Evolutionary conservation across 2,113 vertebrate species (phyloP), one percentile per base, ranked within the genome.

Genomic region (Myiagra hebetior): DNA sequence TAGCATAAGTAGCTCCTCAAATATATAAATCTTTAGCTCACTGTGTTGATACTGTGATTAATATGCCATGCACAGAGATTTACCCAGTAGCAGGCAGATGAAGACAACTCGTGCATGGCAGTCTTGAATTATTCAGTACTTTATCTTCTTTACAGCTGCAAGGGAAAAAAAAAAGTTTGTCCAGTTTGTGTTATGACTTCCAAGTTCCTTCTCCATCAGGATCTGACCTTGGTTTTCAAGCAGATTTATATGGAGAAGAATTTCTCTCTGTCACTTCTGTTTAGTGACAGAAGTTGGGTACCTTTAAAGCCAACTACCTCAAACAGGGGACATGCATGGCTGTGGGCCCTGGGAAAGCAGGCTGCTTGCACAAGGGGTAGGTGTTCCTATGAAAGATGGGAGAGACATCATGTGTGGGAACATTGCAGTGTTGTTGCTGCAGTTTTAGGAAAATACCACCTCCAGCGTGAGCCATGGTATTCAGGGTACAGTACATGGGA

Each of bases 121-220:
- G 13, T 95, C 68, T 83, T 95, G 87, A 97, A 95, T 95, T 93
- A 95, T 80, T 95, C 84, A 95, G 69, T 85, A 84, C 39, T 85
- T 88, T 27, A 89, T 79, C 59, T 77, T 75, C 52, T 81, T 87
- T 76, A 76, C 83, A 88, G 59, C 65, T 93, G 33, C 60, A 63
- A 79, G 47, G 73, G 56, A 10, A 55, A 67, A 79, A 81, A 37
- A 64, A 77, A 23, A 63, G 12, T 41, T 85, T 87, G 37, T 59
- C 75, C 46, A 62, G 15, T 79, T 47, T 52, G 14, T 53, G 47
- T 42, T 70, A 75, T 2, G 15, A 57, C 33, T 91, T 72, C 39
- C 30, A 42, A 49, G 55, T 75, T 88, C 35, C 10, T 74, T 80
- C 18, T 68, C 18, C 62, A 42, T 60, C 68, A 47, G 13, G 4